phyloP scores from a whole-genome alignment of 2,797 vertebrate genomes.

The Podarcis lilfordi region DNA sequence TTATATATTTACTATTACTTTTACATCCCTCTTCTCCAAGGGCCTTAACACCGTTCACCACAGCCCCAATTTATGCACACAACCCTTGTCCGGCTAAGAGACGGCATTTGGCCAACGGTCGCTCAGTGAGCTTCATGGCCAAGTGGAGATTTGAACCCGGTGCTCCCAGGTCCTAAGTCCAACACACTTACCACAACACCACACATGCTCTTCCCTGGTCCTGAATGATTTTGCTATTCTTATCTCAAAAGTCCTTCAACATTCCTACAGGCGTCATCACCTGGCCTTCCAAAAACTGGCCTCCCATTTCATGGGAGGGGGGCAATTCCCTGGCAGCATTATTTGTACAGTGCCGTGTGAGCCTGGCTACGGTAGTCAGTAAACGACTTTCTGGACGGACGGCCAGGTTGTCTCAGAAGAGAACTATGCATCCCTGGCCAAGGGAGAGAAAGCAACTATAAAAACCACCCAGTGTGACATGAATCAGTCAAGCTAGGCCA shows the following conservation, averaged over 20 bases:
- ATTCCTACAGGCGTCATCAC: no score
- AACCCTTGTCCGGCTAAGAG: no score
- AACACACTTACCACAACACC: no score
- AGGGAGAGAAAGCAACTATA: not conserved
- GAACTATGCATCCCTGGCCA: constrained; percentile 13
- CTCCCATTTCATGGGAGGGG: not conserved
- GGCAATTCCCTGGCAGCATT: not conserved
- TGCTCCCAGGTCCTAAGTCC: no score
- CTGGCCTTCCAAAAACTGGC: not conserved
- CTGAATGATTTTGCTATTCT: not conserved
- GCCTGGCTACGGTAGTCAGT: not conserved
- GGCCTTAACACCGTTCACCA: no score
- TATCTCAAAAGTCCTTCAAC: not conserved
- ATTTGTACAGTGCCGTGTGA: not conserved
- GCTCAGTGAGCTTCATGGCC: no score
- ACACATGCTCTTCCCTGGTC: not conserved
- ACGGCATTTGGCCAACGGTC: no score
- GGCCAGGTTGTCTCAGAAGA: constrained; percentile 5
- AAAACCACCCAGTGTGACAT: constrained; percentile 23
- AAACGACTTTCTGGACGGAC: constrained; percentile 18
- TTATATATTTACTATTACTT: no score
- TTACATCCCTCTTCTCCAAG: no score
- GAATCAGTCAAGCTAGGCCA: constrained; percentile 27
- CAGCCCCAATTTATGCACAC: no score
- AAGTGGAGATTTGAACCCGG: no score